These are phyloP conservation scores for Ptycholaimellus sp. DNA, from an alignment of 2,888 invertebrate genomes.

Conservation along the genomic window DNA sequence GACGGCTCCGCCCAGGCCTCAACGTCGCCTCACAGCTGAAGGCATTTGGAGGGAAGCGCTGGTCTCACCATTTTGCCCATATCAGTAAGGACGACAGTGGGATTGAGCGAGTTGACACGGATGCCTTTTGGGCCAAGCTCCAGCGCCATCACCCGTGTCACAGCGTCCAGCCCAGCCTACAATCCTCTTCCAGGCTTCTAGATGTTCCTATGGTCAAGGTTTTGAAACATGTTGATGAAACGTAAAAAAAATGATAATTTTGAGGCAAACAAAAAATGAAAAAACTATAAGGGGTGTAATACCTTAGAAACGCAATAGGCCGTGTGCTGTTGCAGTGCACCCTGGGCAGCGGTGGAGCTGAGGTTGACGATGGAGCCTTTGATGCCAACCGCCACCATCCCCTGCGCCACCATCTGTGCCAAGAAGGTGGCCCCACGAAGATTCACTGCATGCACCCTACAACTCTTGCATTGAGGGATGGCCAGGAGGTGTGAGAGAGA, in stretches of 20 bases:
- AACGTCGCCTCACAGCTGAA: too few species aligned
- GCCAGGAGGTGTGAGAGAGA: too few species aligned
- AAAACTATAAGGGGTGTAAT: too few species aligned
- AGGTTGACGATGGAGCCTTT: conserved; percentile 64
- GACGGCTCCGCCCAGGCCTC: too few species aligned
- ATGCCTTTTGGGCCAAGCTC: conserved; percentile 56
- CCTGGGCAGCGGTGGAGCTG: conserved; percentile 51
- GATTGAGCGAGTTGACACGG: conserved; percentile 64
- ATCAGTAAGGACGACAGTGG: conserved; percentile 67
- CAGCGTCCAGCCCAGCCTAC: conserved; percentile 58
- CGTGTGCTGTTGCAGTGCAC: conserved; percentile 38
- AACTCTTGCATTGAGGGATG: too few species aligned
- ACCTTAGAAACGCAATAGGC: too few species aligned
- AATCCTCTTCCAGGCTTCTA: too few species aligned
- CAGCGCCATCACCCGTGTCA: conserved; percentile 54
- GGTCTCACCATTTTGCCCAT: conserved; percentile 52
- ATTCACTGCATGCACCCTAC: neutral
- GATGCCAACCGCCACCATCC: conserved; percentile 44
- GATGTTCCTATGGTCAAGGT: too few species aligned
- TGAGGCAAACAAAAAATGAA: too few species aligned
- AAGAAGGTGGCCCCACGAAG: neutral
- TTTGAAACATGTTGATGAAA: too few species aligned
- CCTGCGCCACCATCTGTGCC: conserved; percentile 44
- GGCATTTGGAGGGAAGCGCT: too few species aligned
- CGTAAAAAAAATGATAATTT: too few species aligned